Conservation (phyloP, 2,888 invertebrate genomes). For the Diarsia dahlii region DNA sequence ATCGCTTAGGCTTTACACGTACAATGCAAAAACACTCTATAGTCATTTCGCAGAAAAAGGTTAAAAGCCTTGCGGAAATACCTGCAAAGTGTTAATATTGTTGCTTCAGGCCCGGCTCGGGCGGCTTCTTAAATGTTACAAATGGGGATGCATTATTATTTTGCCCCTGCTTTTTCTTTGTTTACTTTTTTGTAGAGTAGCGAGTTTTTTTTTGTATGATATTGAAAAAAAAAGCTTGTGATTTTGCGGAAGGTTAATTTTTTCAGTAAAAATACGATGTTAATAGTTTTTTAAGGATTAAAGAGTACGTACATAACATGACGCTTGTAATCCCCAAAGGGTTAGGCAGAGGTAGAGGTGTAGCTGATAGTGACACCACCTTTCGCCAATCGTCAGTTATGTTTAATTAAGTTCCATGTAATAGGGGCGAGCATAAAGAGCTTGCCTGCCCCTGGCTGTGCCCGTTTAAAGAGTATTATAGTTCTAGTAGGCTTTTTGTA, state of each 20-base stretch:
- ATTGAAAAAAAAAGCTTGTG: neutral
- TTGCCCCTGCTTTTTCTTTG: slow-evolving; percentile 12
- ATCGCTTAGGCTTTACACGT: slow-evolving; percentile 6
- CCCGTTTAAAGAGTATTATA: too few relatives aligned
- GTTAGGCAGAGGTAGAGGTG: too few relatives aligned
- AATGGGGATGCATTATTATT: slow-evolving; percentile 54
- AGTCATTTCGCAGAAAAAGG: slow-evolving; percentile 64
- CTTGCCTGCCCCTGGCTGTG: too few relatives aligned
- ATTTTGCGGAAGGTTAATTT: too few relatives aligned
- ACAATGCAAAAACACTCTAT: slow-evolving; percentile 57
- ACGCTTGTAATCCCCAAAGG: too few relatives aligned
- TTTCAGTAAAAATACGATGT: too few relatives aligned
- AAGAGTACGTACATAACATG: neutral
- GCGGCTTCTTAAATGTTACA: slow-evolving; percentile 45
- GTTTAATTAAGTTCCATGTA: too few relatives aligned
- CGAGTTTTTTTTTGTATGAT: neutral
- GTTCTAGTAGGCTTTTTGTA: too few relatives aligned
- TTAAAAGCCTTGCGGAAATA: slow-evolving; percentile 58
- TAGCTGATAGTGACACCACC: too few relatives aligned
- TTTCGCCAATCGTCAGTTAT: too few relatives aligned
- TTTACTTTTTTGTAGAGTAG: slow-evolving; percentile 14
- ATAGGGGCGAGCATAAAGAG: too few relatives aligned
- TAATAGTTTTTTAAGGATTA: neutral
- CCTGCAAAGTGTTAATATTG: slow-evolving; percentile 60
- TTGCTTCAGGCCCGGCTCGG: slow-evolving; percentile 21